A percentile compares a stretch with the other conserved stretches of the same genome.
These are phyloP conservation scores for Ceuthmochares aereus DNA, from an alignment of 2,113 vertebrate genomes.

Conservation along the genomic window DNA sequence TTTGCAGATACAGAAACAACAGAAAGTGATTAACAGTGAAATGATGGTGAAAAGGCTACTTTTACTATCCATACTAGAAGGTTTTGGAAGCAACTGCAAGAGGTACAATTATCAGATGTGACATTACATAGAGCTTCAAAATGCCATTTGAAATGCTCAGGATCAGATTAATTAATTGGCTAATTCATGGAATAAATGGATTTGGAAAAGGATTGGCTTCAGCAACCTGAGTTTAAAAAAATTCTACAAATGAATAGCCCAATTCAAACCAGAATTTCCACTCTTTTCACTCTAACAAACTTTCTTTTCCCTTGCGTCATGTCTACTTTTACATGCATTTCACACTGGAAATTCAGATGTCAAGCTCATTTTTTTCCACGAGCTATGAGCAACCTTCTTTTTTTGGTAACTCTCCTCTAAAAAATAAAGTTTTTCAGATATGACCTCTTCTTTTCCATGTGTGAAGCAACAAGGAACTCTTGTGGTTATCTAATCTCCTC, in stretches of 20 bases:
- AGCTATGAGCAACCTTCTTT: neutral
- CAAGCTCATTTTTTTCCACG: neutral
- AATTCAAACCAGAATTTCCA: neutral
- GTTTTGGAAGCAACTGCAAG: neutral
- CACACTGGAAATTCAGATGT: neutral
- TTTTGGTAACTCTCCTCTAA: neutral
- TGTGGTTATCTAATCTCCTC: conserved; percentile 29
- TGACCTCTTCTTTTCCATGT: neutral
- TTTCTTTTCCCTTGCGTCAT: neutral
- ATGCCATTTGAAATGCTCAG: neutral
- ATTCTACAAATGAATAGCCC: neutral
- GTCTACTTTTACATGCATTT: neutral
- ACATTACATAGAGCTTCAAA: neutral
- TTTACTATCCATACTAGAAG: neutral
- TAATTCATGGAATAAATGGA: neutral
- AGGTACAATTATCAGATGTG: neutral
- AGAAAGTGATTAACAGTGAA: neutral
- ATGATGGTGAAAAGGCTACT: neutral
- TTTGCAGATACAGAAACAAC: neutral
- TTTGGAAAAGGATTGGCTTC: neutral
- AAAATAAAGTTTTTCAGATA: neutral
- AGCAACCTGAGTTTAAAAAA: neutral
- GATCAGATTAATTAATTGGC: neutral
- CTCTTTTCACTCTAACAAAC: neutral
- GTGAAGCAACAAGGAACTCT: conserved; percentile 36